Evolutionary conservation across 2,797 vertebrate genomes (phyloP).

Genomic region (Knipowitschia caucasica): DNA sequence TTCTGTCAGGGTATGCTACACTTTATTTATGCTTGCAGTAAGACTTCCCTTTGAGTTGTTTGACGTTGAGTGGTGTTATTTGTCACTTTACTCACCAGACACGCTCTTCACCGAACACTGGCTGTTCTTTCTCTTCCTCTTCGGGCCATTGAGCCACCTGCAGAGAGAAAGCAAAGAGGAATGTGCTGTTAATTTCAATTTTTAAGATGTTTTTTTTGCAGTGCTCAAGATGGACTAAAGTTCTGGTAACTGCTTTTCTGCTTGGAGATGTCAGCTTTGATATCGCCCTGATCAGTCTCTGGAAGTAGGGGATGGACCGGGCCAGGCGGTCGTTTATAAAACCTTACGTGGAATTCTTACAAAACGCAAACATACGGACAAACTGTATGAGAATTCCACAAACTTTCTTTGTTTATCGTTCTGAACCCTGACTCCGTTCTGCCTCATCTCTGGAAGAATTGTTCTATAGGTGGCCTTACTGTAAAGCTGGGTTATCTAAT

Average conservation of each 20-base stretch:
- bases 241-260: neutral
- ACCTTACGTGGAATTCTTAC: too few relatives aligned
- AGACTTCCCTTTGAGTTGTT: slow-evolving; percentile 6
- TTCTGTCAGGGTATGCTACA: neutral
- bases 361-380: too few relatives aligned
- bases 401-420: too few relatives aligned
- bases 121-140: slow-evolving; percentile 99
- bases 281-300: too few relatives aligned
- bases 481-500: too few relatives aligned
- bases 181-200: slow-evolving; percentile 1
- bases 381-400: too few relatives aligned
- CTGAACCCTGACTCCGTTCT: too few relatives aligned
- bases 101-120: slow-evolving; percentile 99
- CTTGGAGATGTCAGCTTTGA: neutral
- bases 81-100: slow-evolving; percentile 83
- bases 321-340: too few relatives aligned
- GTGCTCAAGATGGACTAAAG: too few relatives aligned
- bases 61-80: neutral
- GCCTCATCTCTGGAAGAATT: too few relatives aligned
- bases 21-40: slow-evolving; percentile 10
- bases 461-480: too few relatives aligned
- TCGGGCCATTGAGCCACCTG: slow-evolving; percentile 98
- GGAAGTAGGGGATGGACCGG: too few relatives aligned
- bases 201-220: neutral
- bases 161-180: slow-evolving; percentile 16